These are phyloP conservation scores for Trissolcus brochymenae DNA, from an alignment of 2,888 invertebrate species.

Conservation along the genomic window DNA sequence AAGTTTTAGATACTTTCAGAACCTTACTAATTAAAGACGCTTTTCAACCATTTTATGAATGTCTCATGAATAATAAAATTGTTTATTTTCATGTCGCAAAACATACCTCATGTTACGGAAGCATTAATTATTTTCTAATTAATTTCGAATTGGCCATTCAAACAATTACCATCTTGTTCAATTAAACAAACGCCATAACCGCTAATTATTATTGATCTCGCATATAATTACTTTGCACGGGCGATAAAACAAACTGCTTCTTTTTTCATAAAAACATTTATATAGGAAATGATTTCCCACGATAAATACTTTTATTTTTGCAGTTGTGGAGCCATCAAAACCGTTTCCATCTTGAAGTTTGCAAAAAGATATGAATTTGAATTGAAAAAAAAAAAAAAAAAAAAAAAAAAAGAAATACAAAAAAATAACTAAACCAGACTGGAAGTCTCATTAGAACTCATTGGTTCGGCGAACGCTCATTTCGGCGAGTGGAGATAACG, in stretches of 20 bases:
- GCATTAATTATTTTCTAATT: constrained; percentile 40
- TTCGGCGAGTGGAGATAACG: constrained; percentile 61
- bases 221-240: constrained; percentile 8
- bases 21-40: constrained; percentile 34
- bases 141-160: constrained; percentile 26
- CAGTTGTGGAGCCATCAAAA: too few species aligned
- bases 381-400: not conserved
- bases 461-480: constrained; percentile 45
- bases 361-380: not conserved
- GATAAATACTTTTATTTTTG: too few species aligned
- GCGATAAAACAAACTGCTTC: constrained; percentile 5
- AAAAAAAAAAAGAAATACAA: constrained; percentile 16
- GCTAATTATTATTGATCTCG: constrained; percentile 11
- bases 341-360: too few species aligned
- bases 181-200: constrained; percentile 9
- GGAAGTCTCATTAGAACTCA: constrained; percentile 49
- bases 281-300: too few species aligned
- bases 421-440: constrained; percentile 38
- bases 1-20: constrained; percentile 28
- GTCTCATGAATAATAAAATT: constrained; percentile 29
- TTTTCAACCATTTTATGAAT: constrained; percentile 36
- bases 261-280: too few species aligned
- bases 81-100: constrained; percentile 38
- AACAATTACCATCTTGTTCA: constrained; percentile 16
- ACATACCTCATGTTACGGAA: constrained; percentile 14